A percentile compares a stretch with the other conserved stretches of the same genome.
These are phyloP conservation scores for Microhierax caerulescens DNA, from an alignment of 2,797 vertebrate species.

Conservation along the genomic window DNA sequence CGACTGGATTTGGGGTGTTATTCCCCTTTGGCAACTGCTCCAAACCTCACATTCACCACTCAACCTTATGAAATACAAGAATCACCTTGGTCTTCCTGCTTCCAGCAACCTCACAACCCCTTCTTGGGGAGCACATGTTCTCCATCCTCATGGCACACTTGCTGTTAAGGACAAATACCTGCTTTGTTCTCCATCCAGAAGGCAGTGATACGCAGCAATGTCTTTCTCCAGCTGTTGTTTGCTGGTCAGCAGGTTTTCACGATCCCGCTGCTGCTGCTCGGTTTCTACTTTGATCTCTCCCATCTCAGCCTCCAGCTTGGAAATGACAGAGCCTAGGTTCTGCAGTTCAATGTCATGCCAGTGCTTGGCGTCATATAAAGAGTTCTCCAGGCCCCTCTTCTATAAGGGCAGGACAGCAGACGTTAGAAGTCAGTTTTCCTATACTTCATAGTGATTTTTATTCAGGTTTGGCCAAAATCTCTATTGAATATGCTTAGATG, in stretches of 20 bases:
- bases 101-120: background rate
- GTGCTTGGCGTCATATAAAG: slow-evolving; percentile 85
- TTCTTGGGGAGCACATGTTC: background rate
- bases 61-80: background rate
- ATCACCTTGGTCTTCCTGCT: background rate
- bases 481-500: background rate
- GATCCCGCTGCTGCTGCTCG: slow-evolving; percentile 85
- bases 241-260: slow-evolving; percentile 81
- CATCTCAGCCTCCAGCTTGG: slow-evolving; percentile 89
- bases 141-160: background rate
- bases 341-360: slow-evolving; percentile 93
- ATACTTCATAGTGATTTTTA: background rate
- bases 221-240: slow-evolving; percentile 88
- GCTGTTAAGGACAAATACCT: slow-evolving; percentile 58
- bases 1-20: background rate
- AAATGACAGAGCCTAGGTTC: slow-evolving; percentile 88
- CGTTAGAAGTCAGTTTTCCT: background rate
- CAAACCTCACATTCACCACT: background rate
- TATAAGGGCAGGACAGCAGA: slow-evolving; percentile 57
- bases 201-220: slow-evolving; percentile 85
- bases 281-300: slow-evolving; percentile 83
- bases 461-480: background rate
- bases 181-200: slow-evolving; percentile 89
- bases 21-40: background rate
- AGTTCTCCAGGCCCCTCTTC: slow-evolving; percentile 92